These are phyloP conservation scores for Triplophysa siluroides DNA, from an alignment of 2,113 vertebrate species.

Conservation along the genomic window DNA sequence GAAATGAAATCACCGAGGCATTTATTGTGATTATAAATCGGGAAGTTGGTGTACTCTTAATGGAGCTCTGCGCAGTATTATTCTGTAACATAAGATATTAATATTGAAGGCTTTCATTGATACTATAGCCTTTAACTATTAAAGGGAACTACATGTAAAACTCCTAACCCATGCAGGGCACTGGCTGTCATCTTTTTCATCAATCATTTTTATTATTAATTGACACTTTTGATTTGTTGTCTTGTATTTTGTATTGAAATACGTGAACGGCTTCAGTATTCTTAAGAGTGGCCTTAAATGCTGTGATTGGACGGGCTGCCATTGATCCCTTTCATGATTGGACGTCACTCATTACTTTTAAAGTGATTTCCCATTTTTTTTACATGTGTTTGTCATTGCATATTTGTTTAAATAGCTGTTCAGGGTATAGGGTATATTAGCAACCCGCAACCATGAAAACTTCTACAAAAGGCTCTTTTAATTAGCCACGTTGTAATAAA, in stretches of 20 bases:
- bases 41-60: neutral
- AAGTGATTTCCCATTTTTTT: neutral
- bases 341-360: conserved; percentile 6
- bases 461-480: conserved; percentile 37
- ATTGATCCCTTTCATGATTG: neutral
- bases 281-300: neutral
- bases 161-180: neutral
- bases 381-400: neutral
- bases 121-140: neutral
- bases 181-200: neutral
- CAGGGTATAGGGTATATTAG: conserved; percentile 20
- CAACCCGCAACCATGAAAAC: conserved; percentile 5
- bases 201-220: conserved; percentile 18
- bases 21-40: conserved; percentile 27
- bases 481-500: conserved; percentile 45
- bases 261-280: neutral
- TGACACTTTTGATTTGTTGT: neutral
- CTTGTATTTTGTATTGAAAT: neutral
- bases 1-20: conserved; percentile 29
- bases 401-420: neutral
- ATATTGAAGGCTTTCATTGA: neutral
- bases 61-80: conserved; percentile 20
- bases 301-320: neutral
- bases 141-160: conserved; percentile 18
- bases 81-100: neutral